A percentile compares a stretch with the other conserved stretches of the same genome.
phyloP scores from a whole-genome alignment of 2,113 vertebrate genomes.

The Myrmophylax atrothorax region DNA sequence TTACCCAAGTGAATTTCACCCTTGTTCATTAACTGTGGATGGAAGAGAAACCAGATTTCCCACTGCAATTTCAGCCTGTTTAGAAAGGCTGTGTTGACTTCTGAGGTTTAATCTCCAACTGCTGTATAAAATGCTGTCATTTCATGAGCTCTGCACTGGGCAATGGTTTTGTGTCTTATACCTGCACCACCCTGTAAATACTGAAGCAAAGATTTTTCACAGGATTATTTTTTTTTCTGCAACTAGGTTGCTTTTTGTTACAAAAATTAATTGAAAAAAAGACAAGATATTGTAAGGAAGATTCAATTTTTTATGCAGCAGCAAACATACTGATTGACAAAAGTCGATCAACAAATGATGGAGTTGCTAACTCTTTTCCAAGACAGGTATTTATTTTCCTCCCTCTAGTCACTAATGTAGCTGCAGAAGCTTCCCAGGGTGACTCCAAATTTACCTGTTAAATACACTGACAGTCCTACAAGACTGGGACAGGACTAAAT shows the following conservation, averaged over 20 bases:
- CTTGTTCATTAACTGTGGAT: neutral
- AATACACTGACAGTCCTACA: neutral
- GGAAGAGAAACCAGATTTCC: neutral
- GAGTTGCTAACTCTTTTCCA: neutral
- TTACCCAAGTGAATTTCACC: neutral
- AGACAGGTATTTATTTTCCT: neutral
- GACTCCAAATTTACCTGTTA: neutral
- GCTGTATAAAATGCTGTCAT: neutral
- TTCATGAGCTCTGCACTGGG: neutral
- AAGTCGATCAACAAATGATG: neutral
- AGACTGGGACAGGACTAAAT: neutral
- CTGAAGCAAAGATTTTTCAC: neutral
- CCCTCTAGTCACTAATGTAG: neutral
- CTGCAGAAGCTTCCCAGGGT: neutral
- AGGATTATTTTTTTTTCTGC: neutral
- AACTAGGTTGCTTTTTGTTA: neutral
- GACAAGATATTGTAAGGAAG: neutral
- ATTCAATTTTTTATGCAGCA: neutral
- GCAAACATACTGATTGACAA: neutral
- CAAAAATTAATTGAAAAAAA: neutral
- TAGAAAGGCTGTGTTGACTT: neutral
- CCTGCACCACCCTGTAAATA: neutral
- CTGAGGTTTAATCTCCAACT: neutral
- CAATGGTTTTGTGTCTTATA: neutral
- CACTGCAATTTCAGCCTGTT: neutral